A percentile compares a stretch with the other conserved stretches of the same genome.
phyloP scores from a whole-genome alignment of 2,797 vertebrate genomes.

The Notamacropus eugenii region DNA sequence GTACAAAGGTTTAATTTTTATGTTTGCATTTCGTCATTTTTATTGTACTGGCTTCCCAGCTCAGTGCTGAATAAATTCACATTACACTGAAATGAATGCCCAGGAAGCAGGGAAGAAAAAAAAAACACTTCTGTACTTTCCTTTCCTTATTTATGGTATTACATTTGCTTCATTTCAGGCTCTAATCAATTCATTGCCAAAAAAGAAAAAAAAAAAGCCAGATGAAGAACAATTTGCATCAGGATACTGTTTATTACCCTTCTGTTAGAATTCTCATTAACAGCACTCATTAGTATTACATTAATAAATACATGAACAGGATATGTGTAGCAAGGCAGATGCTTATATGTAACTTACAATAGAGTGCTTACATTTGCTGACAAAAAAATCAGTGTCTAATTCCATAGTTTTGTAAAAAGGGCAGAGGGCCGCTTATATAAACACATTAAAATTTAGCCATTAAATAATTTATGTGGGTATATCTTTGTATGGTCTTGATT shows the following conservation, averaged over 20 bases:
- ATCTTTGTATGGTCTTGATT: not conserved
- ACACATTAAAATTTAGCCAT: not conserved
- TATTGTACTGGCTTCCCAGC: conserved; percentile 75
- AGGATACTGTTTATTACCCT: conserved; percentile 65
- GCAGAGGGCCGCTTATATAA: not conserved
- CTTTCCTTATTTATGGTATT: conserved; percentile 67
- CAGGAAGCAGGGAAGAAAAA: conserved; percentile 62
- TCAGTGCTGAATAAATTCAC: conserved; percentile 77
- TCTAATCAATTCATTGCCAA: conserved; percentile 78
- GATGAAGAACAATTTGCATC: conserved; percentile 60
- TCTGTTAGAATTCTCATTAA: conserved; percentile 76
- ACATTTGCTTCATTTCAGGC: conserved; percentile 59
- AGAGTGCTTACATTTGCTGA: not conserved
- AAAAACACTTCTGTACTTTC: conserved; percentile 53
- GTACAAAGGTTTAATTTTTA: conserved; percentile 78
- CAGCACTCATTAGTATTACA: conserved; percentile 64
- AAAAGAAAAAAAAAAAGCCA: not conserved
- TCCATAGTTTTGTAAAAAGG: conserved; percentile 17
- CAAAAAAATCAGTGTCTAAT: not conserved
- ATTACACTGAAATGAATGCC: conserved; percentile 70
- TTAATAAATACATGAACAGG: conserved; percentile 68
- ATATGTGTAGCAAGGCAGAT: conserved; percentile 19
- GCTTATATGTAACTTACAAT: conserved; percentile 28
- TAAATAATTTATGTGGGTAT: not conserved
- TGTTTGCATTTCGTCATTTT: conserved; percentile 79